phyloP scores from a whole-genome alignment of 1,140 invertebrate species.

The Ganaspis sp. region DNA sequence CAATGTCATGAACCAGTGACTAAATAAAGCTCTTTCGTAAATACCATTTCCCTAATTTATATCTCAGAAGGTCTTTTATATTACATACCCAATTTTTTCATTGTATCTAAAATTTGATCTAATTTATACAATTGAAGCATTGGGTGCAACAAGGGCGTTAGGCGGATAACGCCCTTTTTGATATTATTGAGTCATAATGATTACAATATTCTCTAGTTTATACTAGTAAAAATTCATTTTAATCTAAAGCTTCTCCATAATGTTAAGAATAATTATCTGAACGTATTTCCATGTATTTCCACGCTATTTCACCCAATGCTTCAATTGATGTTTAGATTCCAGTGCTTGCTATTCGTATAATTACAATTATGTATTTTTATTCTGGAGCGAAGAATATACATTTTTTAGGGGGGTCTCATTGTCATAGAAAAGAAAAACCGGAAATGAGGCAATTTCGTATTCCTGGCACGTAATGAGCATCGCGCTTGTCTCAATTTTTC shows the following conservation, averaged over 20 bases:
- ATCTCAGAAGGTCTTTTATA: background rate
- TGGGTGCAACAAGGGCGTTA: too few relatives aligned
- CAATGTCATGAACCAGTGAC: too few relatives aligned
- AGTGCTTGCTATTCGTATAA: background rate
- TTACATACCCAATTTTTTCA: background rate
- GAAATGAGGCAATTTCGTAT: background rate
- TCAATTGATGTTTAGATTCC: background rate
- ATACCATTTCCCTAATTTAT: background rate
- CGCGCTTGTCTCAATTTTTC: background rate
- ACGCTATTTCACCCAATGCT: too few relatives aligned
- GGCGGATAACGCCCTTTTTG: too few relatives aligned
- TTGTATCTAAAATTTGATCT: background rate
- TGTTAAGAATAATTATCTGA: too few relatives aligned
- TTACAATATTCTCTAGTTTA: too few relatives aligned
- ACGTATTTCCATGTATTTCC: too few relatives aligned
- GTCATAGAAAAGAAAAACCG: background rate
- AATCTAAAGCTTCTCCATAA: too few relatives aligned
- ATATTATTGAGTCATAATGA: too few relatives aligned
- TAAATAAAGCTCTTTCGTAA: background rate
- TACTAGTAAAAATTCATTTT: too few relatives aligned
- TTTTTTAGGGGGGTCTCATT: background rate
- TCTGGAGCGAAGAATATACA: background rate
- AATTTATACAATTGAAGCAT: background rate
- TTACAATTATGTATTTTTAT: background rate
- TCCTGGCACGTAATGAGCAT: slow-evolving; percentile 5